Conservation (phyloP, 2,888 invertebrate genomes). For the Tenthredo distinguenda region DNA sequence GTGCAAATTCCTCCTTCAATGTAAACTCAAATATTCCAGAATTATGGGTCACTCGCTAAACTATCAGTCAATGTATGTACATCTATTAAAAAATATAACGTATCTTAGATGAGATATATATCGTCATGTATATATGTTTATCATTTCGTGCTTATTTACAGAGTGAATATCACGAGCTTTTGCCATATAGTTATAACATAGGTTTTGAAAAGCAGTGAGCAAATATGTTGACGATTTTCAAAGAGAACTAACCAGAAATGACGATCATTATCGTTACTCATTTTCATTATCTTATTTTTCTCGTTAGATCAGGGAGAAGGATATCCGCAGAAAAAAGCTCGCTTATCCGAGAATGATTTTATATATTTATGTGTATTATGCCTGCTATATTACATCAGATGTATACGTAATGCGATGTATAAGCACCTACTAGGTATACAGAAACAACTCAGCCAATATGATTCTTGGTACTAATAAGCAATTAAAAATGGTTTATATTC, state of each 20-base stretch:
- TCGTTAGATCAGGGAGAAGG: too few relatives aligned
- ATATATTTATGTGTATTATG: too few relatives aligned
- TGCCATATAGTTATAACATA: background rate
- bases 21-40: too few relatives aligned
- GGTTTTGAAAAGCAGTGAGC: background rate
- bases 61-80: background rate
- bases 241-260: background rate
- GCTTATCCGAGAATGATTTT: too few relatives aligned
- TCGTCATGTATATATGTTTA: background rate
- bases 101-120: background rate
- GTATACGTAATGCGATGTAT: background rate
- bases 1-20: background rate
- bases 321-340: too few relatives aligned
- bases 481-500: constrained; percentile 48
- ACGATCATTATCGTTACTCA: background rate
- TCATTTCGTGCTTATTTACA: background rate
- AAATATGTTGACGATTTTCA: background rate
- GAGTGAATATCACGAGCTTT: background rate
- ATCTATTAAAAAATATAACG: background rate
- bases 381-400: background rate
- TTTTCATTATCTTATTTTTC: too few relatives aligned
- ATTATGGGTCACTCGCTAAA: background rate
- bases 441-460: background rate
- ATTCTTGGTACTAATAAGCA: constrained; percentile 17
- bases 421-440: background rate